Base-by-base conservation (phyloP, 1,140 invertebrate genomes). In the Panagrolaimus sp. region DNA sequence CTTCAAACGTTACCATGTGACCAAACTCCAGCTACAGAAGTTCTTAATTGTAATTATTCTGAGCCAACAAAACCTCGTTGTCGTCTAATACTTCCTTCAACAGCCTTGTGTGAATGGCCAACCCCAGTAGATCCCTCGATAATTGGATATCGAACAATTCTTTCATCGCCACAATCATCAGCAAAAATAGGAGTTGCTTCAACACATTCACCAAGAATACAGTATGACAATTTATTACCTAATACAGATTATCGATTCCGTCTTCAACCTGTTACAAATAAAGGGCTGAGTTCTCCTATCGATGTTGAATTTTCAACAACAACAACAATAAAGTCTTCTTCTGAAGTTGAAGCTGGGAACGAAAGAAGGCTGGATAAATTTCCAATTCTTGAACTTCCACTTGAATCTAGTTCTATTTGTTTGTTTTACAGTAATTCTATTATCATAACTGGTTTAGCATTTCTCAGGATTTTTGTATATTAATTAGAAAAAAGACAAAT, bases 161-260 rank as follows among this genome's bases (percentile, higher is more conserved):
- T 57, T 1, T n/a, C 51, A 20, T 25, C 20, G 9, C 13, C 51
- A 11, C 20, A 57, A 57, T 25, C 20, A 20, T 25, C 51, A 0
- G 51, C 51, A 13, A 38, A 38, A 38, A 27, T 57, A 11, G 51
- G 51, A 4, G 51, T 57, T 5, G 51, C 51, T 20, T 57, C 51
- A 25, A 57, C 51, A 1, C 51, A 57, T 57, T 57, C 51, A 0
- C 51, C 51, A n/a, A 23, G 51, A 2, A 57, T 57, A 27, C 20
- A 25, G 8, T 57, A 57, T 27, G 51, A 57, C 5, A 13, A 57
- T 13, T 16, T 57, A 8, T 3, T 16, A 20, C 51, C 11, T 13
- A 27, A 20, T n/a, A 57, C 51, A 1, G 51, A 57, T n/a, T 57
- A 57, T 20, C 51, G 51, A n/a, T 57, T 57, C 51, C 51, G 51